Conservation (phyloP, 2,888 invertebrate species). For the Catocala fraxini region DNA sequence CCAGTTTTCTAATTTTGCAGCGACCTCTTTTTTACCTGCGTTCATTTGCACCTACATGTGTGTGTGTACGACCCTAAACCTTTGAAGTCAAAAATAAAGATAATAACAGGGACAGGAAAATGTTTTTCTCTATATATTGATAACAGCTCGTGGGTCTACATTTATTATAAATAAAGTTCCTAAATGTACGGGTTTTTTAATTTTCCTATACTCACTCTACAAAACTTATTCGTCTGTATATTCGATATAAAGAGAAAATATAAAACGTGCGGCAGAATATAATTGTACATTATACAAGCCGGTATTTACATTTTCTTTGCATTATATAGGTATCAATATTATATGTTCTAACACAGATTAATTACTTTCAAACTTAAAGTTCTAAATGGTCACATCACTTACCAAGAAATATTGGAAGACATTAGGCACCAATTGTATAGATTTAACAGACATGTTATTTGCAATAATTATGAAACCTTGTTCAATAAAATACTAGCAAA, state of each 20-base stretch:
- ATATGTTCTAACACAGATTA: no score
- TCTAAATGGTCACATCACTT: constrained; percentile 20
- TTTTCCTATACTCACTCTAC: no score
- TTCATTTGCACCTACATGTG: background rate
- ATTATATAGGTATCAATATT: no score
- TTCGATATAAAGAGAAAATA: no score
- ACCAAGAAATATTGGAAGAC: constrained; percentile 31
- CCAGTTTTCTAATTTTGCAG: constrained; percentile 5
- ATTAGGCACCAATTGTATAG: constrained; percentile 27
- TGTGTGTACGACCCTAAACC: background rate
- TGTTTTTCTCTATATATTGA: background rate
- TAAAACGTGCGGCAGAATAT: no score
- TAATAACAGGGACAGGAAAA: background rate
- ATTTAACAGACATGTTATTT: constrained; percentile 30
- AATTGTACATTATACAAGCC: no score
- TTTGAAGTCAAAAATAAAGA: constrained; percentile 5
- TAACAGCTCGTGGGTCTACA: background rate
- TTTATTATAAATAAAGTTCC: background rate
- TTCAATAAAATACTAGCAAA: constrained; percentile 5
- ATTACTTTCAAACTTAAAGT: no score
- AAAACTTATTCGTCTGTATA: no score
- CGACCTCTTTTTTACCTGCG: constrained; percentile 2
- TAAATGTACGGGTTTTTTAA: no score
- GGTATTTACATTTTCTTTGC: no score
- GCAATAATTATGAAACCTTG: no score